Conservation (phyloP, 2,113 vertebrate species). For the Cyphotilapia sp. region DNA sequence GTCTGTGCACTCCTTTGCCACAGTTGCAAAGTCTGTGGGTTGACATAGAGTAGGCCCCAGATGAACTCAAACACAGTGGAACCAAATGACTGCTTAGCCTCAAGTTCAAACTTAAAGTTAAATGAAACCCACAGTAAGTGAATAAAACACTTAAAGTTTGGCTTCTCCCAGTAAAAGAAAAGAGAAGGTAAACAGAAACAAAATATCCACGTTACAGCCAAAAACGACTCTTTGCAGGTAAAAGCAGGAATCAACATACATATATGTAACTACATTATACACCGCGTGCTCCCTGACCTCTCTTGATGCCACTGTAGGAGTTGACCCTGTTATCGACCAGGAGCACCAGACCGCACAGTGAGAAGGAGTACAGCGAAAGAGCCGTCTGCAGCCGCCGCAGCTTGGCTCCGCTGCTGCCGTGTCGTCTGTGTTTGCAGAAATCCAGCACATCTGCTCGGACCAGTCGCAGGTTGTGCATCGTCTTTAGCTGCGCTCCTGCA, state of each 20-base stretch:
- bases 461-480: conserved; percentile 95
- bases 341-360: conserved; percentile 89
- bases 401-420: conserved; percentile 84
- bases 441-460: conserved; percentile 87
- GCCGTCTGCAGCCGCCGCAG: conserved; percentile 90
- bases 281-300: conserved; percentile 69
- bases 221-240: neutral
- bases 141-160: neutral
- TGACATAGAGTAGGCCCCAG: neutral
- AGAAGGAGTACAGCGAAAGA: conserved; percentile 89
- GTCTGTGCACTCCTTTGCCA: conserved; percentile 93
- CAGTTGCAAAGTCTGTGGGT: conserved; percentile 86
- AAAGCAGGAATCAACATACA: neutral
- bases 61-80: neutral
- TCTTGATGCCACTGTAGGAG: conserved; percentile 95
- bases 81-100: neutral
- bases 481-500: conserved; percentile 95
- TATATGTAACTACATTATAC: accelerated
- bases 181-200: neutral
- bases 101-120: neutral
- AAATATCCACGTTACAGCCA: neutral
- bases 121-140: neutral
- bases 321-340: conserved; percentile 95
- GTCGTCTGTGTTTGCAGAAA: conserved; percentile 89
- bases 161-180: neutral